phyloP scores from a whole-genome alignment of 2,113 vertebrate species.

The Gallinago undulata region DNA sequence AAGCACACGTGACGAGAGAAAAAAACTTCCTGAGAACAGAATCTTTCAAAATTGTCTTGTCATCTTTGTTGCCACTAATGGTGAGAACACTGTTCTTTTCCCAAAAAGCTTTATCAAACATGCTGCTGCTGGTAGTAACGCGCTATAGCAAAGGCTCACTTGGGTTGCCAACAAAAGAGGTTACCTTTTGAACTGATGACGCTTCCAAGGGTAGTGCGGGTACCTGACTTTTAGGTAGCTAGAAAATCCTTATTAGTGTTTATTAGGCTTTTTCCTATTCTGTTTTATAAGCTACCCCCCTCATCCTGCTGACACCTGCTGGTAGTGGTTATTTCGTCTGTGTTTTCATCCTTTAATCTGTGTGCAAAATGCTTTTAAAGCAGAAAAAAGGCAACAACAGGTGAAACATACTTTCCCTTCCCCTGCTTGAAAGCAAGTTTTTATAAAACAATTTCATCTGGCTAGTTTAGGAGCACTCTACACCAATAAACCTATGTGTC shows the following conservation, averaged over 20 bases:
- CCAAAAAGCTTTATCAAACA: not conserved
- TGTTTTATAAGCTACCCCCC: not conserved
- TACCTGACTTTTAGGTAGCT: not conserved
- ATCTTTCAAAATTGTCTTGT: not conserved
- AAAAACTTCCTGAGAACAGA: not conserved
- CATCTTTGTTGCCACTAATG: not conserved
- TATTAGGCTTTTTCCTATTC: not conserved
- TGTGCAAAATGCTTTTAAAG: not conserved
- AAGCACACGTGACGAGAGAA: not conserved
- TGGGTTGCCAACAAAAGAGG: not conserved
- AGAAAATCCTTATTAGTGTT: not conserved
- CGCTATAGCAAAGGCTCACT: accelerated
- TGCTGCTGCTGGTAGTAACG: not conserved
- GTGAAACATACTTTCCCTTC: not conserved
- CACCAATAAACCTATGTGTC: not conserved
- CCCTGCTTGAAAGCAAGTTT: not conserved
- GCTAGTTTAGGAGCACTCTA: not conserved
- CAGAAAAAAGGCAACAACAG: not conserved
- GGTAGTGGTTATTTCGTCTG: not conserved
- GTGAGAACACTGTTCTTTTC: not conserved
- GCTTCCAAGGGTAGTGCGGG: not conserved
- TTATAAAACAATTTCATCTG: not conserved
- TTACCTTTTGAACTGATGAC: not conserved
- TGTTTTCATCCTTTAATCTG: not conserved
- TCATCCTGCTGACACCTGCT: not conserved